Conservation (phyloP, 2,888 invertebrate species). For the Thymelicus sylvestris region DNA sequence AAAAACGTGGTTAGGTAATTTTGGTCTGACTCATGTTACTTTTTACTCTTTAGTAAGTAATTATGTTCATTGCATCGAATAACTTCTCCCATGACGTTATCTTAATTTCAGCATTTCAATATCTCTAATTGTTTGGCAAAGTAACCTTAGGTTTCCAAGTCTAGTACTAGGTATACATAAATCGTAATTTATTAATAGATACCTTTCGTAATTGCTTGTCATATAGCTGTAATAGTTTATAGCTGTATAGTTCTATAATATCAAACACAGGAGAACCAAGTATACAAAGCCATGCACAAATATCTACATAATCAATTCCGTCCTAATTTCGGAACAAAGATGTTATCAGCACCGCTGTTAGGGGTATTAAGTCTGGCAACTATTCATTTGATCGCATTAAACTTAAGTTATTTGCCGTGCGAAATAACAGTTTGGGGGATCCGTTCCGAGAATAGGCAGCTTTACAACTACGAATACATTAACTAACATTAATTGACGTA, state of each 20-base stretch:
- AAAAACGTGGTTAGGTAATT: not conserved
- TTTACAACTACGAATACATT: constrained; percentile 15
- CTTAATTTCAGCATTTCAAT: too few relatives aligned
- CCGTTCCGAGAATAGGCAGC: constrained; percentile 54
- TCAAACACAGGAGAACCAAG: constrained; percentile 2
- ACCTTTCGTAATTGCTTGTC: too few relatives aligned
- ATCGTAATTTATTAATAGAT: too few relatives aligned
- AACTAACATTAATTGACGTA: constrained; percentile 21
- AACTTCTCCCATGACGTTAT: too few relatives aligned
- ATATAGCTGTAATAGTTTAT: too few relatives aligned
- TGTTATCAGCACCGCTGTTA: constrained; percentile 54
- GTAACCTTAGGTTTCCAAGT: not conserved
- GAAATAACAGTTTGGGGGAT: constrained; percentile 54
- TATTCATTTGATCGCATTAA: constrained; percentile 70
- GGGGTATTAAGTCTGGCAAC: constrained; percentile 59
- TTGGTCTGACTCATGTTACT: not conserved
- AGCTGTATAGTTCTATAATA: too few relatives aligned
- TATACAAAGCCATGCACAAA: too few relatives aligned
- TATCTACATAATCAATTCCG: constrained; percentile 11
- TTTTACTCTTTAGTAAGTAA: too few relatives aligned
- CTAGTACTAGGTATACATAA: not conserved
- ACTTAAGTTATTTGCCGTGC: constrained; percentile 62
- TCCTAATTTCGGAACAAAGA: constrained; percentile 39
- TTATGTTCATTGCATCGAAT: too few relatives aligned
- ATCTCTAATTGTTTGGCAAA: too few relatives aligned